Evolutionary conservation across 1,140 invertebrate genomes (phyloP).

Genomic region (Drosophila nikananu): DNA sequence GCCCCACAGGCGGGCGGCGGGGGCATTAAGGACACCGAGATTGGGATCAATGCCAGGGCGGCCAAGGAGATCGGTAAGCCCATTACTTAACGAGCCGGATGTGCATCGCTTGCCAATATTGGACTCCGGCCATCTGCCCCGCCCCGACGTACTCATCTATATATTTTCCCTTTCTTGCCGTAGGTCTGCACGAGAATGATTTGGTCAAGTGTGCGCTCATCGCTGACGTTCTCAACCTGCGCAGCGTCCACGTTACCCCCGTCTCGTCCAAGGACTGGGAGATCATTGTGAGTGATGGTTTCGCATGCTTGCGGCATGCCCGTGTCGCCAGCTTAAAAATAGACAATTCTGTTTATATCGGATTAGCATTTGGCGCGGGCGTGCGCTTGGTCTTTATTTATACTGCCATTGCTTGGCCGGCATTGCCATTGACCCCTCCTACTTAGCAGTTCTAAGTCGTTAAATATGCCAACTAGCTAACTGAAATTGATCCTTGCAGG

Average conservation of each 20-base stretch:
- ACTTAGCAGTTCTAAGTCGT: neutral
- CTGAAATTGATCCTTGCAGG: neutral
- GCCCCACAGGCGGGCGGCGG: slow-evolving; percentile 75
- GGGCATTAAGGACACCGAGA: slow-evolving; percentile 82
- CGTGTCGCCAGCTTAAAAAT: slow-evolving; percentile 55
- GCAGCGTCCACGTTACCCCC: slow-evolving; percentile 80
- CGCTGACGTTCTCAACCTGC: slow-evolving; percentile 76
- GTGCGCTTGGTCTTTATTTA: slow-evolving; percentile 65
- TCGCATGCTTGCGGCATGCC: slow-evolving; percentile 36
- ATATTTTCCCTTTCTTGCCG: slow-evolving; percentile 36
- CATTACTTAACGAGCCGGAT: slow-evolving; percentile 75
- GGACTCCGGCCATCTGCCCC: slow-evolving; percentile 29
- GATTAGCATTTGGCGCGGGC: slow-evolving; percentile 77
- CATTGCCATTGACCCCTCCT: slow-evolving; percentile 77
- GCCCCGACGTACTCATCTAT: slow-evolving; percentile 6
- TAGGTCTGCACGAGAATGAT: slow-evolving; percentile 82
- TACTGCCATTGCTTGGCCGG: slow-evolving; percentile 59
- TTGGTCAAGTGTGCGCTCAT: slow-evolving; percentile 82
- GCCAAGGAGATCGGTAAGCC: slow-evolving; percentile 83
- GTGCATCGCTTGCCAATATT: slow-evolving; percentile 73
- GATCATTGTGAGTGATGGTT: slow-evolving; percentile 80
- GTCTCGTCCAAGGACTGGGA: slow-evolving; percentile 84
- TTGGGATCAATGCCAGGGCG: slow-evolving; percentile 85
- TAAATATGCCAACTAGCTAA: neutral
- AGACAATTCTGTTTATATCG: slow-evolving; percentile 66